These are phyloP conservation scores for Netelia melanura DNA, from an alignment of 2,888 invertebrate species.

Conservation along the genomic window DNA sequence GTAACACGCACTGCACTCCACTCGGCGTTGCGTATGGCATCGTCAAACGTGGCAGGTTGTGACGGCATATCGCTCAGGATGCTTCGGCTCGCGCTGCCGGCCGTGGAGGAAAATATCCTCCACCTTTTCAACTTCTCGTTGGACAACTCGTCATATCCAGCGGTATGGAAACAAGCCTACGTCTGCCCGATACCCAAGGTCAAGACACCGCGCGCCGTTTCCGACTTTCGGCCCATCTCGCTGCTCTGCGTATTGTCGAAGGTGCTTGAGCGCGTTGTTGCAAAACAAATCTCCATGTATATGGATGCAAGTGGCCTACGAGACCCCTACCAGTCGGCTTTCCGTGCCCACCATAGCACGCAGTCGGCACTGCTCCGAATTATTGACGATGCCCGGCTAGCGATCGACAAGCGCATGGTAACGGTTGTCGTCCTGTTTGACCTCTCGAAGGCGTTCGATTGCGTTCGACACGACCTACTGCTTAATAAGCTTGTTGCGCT, in stretches of 20 bases:
- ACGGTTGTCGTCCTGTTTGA: neutral
- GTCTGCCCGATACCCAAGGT: too few relatives aligned
- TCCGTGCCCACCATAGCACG: neutral
- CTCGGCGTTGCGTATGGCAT: too few relatives aligned
- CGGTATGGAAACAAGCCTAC: too few relatives aligned
- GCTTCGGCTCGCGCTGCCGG: too few relatives aligned
- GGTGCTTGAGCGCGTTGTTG: constrained; percentile 2
- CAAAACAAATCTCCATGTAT: neutral
- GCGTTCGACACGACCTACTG: neutral
- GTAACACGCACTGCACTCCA: too few relatives aligned
- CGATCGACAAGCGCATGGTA: neutral
- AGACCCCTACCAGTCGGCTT: constrained; percentile 14
- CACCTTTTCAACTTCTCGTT: too few relatives aligned
- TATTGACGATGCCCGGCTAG: neutral
- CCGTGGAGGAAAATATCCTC: too few relatives aligned
- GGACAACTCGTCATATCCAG: too few relatives aligned
- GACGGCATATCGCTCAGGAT: too few relatives aligned
- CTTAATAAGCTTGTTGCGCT: too few relatives aligned
- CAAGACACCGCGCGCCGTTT: too few relatives aligned
- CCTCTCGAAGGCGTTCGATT: constrained; percentile 6
- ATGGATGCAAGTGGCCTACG: neutral
- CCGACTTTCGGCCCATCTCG: neutral
- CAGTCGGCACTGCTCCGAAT: constrained; percentile 23
- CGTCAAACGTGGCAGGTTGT: too few relatives aligned
- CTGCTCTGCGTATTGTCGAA: constrained; percentile 20